A percentile compares a stretch with the other conserved stretches of the same genome.
Evolutionary conservation across 2,113 vertebrate genomes (phyloP).

Genomic region (Lasiurus borealis): DNA sequence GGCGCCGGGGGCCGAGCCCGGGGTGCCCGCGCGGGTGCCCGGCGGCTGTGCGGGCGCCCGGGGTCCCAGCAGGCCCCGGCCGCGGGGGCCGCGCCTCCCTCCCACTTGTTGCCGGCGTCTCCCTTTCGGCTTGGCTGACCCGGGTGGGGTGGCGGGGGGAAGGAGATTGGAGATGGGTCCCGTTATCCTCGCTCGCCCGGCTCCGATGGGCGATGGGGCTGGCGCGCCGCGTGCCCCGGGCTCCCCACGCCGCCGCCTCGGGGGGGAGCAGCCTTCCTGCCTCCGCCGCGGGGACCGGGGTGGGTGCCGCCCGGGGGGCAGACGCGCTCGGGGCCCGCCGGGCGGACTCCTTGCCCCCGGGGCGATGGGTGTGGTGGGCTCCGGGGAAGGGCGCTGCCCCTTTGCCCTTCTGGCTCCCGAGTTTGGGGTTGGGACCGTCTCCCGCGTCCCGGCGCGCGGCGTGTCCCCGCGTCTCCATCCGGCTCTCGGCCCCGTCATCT

Average conservation of each 20-base stretch:
- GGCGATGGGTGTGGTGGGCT: not conserved
- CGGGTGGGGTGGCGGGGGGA: not conserved
- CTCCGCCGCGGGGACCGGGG: not conserved
- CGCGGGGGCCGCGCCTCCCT: not conserved
- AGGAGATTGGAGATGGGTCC: not conserved
- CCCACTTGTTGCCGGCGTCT: conserved; percentile 77
- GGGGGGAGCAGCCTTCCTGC: not conserved
- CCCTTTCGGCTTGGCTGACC: not conserved
- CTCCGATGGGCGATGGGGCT: not conserved
- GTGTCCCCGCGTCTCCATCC: too few relatives aligned
- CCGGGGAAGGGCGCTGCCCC: not conserved
- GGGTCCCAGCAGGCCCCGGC: too few relatives aligned
- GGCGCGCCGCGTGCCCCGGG: not conserved
- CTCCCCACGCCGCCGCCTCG: not conserved
- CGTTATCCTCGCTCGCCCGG: too few relatives aligned
- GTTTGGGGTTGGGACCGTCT: too few relatives aligned
- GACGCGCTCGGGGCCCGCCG: not conserved
- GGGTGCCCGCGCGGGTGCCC: not conserved
- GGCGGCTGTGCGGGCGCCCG: too few relatives aligned
- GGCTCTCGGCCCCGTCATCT: too few relatives aligned
- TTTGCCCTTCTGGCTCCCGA: not conserved
- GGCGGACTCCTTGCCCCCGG: not conserved
- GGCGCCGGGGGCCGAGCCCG: not conserved
- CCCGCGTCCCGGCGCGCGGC: too few relatives aligned
- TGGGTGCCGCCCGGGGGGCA: not conserved